Conservation (phyloP, 2,113 vertebrate genomes). For the Hydropotes inermis region DNA sequence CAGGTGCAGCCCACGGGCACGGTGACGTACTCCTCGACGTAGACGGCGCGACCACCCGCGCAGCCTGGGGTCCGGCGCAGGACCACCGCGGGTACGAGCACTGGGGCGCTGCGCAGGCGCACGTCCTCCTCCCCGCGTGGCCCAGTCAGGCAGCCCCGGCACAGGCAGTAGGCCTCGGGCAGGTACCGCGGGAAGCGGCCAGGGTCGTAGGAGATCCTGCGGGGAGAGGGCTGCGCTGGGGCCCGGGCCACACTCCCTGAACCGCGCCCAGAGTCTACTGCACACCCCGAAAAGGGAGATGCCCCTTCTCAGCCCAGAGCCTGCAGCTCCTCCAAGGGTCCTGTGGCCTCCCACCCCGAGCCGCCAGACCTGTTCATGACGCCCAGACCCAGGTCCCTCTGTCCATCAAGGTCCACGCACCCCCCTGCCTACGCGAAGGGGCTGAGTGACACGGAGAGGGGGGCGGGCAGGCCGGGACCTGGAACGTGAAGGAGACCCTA, state of each 20-base stretch:
- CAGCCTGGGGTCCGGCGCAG: conserved; percentile 87
- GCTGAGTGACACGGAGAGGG: not conserved
- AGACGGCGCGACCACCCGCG: conserved; percentile 87
- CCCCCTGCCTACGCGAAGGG: not conserved
- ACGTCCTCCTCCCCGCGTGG: conserved; percentile 84
- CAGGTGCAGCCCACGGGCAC: conserved; percentile 95
- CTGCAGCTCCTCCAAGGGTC: not conserved
- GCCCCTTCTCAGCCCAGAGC: not conserved
- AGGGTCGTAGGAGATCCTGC: conserved; percentile 90
- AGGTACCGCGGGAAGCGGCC: conserved; percentile 90
- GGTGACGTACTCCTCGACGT: conserved; percentile 90
- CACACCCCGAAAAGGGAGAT: not conserved
- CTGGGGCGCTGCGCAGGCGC: conserved; percentile 88
- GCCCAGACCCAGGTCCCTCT: not conserved
- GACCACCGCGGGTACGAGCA: conserved; percentile 90
- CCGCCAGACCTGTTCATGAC: too few relatives aligned
- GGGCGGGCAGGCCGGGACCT: not conserved
- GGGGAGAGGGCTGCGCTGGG: conserved; percentile 15
- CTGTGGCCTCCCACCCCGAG: not conserved
- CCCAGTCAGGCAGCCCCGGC: conserved; percentile 91
- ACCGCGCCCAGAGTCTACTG: not conserved
- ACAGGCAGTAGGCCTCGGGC: conserved; percentile 96
- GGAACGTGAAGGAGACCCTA: not conserved
- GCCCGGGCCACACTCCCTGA: not conserved
- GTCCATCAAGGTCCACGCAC: not conserved